Evolutionary conservation across 2,888 invertebrate genomes (phyloP), one percentile per base, ranked within the genome.

Genomic region (Aphelenchoides bicaudatus): DNA sequence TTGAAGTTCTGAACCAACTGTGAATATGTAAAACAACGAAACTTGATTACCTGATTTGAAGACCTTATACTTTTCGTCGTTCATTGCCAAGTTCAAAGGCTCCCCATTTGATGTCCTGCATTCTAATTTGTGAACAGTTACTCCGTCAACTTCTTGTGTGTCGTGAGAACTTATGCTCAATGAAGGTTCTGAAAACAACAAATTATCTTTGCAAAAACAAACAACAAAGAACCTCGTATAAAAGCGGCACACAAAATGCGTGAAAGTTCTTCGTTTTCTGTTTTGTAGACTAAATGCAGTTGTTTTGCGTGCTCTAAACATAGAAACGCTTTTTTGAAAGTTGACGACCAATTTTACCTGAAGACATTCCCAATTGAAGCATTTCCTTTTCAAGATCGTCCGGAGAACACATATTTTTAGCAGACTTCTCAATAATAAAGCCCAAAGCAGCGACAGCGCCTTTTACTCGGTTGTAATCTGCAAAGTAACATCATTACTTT

Each of bases 341-440:
- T n/a, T n/a, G n/a, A n/a, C n/a, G 19, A 3, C 23, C 21, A 21
- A 46, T 16, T 19, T 38, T 39, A 63, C 66, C 68, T 13, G 69
- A 38, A 28, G 66, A 49, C 34, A 67, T 47, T 27, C 67, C 67
- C 19, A 67, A 50, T 31, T 67, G 67, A 38, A 70, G 56, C 67
- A 67, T 69, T 48, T 67, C 67, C 23, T 56, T 56, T 34, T 70
- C 67, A 28, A 67, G 48, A 31, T 67, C 67, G n/a, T 49, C 52
- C 21, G 65, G 34, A 23, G 39, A 39, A 23, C 67, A 67, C 27
- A 62, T 39, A 39, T 66, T 58, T 46, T 70, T 67, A 25, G 66
- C 37, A 13, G 70, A n/a, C 46, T 70, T 70, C 38, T 70, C 66
- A 25, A 67, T 23, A 43, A 67, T 67, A 46, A 67, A 67, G 10